Conservation (phyloP, 2,888 invertebrate species). For the Gasteruption jaculator region DNA sequence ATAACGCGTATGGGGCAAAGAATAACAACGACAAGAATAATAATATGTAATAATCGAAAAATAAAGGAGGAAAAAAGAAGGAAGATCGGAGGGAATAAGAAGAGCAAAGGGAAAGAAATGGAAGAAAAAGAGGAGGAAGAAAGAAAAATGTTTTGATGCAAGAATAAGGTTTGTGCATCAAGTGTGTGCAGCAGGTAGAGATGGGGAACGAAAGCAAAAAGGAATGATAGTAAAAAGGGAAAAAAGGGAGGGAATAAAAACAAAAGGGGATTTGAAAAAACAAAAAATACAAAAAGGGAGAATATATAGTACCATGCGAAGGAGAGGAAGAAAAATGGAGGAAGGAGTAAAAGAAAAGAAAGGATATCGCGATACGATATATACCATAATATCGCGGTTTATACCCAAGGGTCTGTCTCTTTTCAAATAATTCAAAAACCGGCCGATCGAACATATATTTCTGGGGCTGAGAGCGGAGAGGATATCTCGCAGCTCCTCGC, state of each 20-base stretch:
- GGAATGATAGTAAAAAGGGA: conserved; percentile 14
- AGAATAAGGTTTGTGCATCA: too few species aligned
- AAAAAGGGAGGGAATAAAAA: conserved; percentile 23
- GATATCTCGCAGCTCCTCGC: conserved; percentile 45
- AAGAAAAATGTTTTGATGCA: too few species aligned
- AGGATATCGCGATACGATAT: conserved; percentile 40
- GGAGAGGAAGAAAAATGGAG: conserved; percentile 18
- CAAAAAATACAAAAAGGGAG: conserved; percentile 8
- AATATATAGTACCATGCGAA: conserved; percentile 10
- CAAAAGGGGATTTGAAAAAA: conserved; percentile 20
- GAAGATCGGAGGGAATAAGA: conserved; percentile 1
- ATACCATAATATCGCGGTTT: conserved; percentile 46
- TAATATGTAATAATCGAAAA: too few species aligned
- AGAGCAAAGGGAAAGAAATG: conserved; percentile 16
- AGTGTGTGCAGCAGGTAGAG: too few species aligned
- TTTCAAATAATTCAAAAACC: conserved; percentile 53
- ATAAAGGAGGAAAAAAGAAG: conserved; percentile 3
- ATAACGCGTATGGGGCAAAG: too few species aligned
- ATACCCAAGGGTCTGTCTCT: conserved; percentile 47
- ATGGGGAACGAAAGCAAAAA: conserved; percentile 21
- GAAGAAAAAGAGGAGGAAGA: conserved; percentile 18
- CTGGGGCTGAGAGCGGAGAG: too few species aligned
- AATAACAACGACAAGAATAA: too few species aligned
- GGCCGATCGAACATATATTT: conserved; percentile 52
- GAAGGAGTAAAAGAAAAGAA: conserved; percentile 27